Percentiles rank a stretch among this genome's conserved stretches.
phyloP scores from a whole-genome alignment of 2,113 vertebrate species.

The Aleadryas rufinucha region DNA sequence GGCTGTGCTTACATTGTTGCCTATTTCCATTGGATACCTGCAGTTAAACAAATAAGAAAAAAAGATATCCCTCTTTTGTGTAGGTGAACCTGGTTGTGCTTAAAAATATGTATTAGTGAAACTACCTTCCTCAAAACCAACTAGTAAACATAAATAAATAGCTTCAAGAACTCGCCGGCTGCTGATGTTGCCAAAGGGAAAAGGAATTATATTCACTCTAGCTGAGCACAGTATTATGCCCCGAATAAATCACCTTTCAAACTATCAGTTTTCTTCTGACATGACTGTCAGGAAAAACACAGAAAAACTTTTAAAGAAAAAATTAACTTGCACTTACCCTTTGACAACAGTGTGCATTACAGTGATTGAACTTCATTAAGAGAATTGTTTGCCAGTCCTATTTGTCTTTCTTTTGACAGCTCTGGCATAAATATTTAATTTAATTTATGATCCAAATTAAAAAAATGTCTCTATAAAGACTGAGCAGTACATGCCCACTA shows the following conservation, averaged over 20 bases:
- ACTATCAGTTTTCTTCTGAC: slow-evolving; percentile 14
- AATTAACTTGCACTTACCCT: slow-evolving; percentile 58
- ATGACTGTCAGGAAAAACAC: slow-evolving; percentile 46
- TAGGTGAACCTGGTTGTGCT: not conserved
- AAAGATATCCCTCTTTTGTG: not conserved
- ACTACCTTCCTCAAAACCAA: not conserved
- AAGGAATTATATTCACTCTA: not conserved
- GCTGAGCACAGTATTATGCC: not conserved
- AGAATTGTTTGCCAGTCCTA: slow-evolving; percentile 59
- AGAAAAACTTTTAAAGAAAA: slow-evolving; percentile 61
- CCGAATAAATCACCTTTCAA: not conserved
- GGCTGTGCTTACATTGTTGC: not conserved
- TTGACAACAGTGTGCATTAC: slow-evolving; percentile 64
- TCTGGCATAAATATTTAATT: slow-evolving; percentile 72
- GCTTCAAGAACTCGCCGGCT: not conserved
- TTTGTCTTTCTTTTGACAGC: slow-evolving; percentile 66
- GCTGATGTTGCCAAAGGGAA: not conserved
- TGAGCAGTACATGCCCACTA: not conserved
- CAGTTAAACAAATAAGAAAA: not conserved
- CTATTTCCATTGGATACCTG: not conserved
- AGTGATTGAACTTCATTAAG: slow-evolving; percentile 66
- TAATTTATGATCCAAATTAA: slow-evolving; percentile 68
- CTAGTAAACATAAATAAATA: not conserved
- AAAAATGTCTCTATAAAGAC: slow-evolving; percentile 43
- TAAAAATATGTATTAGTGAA: not conserved